phyloP scores from a whole-genome alignment of 2,113 vertebrate species.

The Rissa tridactyla region DNA sequence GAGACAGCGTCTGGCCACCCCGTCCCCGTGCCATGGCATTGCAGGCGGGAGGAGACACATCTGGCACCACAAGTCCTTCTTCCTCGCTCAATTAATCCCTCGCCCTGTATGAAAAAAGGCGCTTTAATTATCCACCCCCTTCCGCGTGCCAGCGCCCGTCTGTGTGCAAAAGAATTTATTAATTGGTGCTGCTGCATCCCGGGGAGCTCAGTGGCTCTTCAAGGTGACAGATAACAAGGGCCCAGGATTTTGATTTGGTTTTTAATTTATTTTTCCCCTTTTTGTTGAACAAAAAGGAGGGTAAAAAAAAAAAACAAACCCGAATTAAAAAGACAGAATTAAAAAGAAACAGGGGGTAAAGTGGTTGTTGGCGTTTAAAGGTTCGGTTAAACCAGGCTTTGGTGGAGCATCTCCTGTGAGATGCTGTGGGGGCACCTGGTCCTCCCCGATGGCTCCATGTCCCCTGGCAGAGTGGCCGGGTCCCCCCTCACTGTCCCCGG shows the following conservation, averaged over 20 bases:
- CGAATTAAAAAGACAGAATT: background rate
- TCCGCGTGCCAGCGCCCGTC: background rate
- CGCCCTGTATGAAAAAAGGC: background rate
- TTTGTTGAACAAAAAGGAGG: background rate
- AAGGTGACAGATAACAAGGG: background rate
- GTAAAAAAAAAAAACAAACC: rapidly evolving
- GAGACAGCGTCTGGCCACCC: background rate
- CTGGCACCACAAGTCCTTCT: background rate
- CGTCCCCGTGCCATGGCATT: background rate
- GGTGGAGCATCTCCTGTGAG: background rate
- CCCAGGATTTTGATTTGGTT: background rate
- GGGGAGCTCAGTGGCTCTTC: background rate
- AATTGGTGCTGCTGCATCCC: background rate
- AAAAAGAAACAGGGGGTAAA: background rate
- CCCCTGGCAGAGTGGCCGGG: background rate
- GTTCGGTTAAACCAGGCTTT: background rate
- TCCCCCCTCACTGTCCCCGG: background rate
- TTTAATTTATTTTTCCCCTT: background rate
- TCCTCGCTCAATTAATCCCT: background rate
- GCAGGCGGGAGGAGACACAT: background rate
- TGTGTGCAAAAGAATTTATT: background rate
- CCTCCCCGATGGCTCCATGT: too few species aligned
- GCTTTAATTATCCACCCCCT: conserved; percentile 12
- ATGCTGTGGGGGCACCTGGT: background rate
- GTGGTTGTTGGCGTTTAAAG: background rate